phyloP scores from a whole-genome alignment of 2,797 vertebrate species.

The Gymnoscopelus microlampas region DNA sequence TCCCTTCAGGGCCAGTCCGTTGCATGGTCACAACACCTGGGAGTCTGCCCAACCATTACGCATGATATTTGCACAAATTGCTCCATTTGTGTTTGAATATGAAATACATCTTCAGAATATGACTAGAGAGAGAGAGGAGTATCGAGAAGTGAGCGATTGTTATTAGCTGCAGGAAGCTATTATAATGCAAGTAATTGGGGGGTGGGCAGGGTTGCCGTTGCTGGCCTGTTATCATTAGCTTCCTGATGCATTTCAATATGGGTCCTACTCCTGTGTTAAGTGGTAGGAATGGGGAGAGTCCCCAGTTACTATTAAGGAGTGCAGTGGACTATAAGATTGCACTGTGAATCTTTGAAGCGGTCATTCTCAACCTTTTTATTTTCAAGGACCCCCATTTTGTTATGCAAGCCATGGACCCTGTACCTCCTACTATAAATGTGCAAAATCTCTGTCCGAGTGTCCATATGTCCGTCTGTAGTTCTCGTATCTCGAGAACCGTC shows the following conservation, averaged over 20 bases:
- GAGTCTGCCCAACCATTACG: constrained; percentile 65
- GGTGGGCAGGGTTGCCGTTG: constrained; percentile 21
- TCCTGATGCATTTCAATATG: constrained; percentile 3
- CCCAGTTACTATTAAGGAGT: constrained; percentile 11
- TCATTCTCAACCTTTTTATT: not conserved
- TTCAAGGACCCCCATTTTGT: too few species aligned
- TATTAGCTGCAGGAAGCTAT: constrained; percentile 25
- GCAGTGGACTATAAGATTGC: constrained; percentile 14
- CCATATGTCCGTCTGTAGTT: too few species aligned
- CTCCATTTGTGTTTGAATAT: constrained; percentile 77
- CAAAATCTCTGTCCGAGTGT: too few species aligned
- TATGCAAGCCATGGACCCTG: too few species aligned
- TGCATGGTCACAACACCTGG: constrained; percentile 58
- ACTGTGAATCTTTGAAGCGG: constrained; percentile 7
- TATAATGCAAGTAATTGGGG: constrained; percentile 25
- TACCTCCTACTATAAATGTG: too few species aligned
- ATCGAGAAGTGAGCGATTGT: constrained; percentile 38
- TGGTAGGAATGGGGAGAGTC: not conserved
- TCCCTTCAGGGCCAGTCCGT: constrained; percentile 48
- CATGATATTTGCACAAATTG: constrained; percentile 79
- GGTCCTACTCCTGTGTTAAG: not conserved
- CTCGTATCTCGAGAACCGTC: too few species aligned
- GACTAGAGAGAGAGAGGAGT: constrained; percentile 45
- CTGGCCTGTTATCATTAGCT: constrained; percentile 13
- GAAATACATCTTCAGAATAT: constrained; percentile 63